Base-by-base conservation (phyloP, 92 coral and sea anemone genomes). In the Porites evermanni region DNA sequence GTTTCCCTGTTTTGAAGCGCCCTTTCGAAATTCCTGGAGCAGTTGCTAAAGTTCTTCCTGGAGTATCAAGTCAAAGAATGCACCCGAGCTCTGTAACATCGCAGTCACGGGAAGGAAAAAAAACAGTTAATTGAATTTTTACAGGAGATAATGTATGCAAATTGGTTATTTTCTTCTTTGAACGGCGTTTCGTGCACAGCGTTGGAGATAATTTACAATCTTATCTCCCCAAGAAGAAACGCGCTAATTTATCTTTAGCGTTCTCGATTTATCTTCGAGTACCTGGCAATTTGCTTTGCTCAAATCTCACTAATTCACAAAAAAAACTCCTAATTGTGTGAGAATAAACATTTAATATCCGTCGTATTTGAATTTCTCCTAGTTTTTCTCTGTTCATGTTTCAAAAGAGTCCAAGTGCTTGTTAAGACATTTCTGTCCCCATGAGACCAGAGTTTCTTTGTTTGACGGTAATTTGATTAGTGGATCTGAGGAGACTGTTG, bases 61-160 rank as follows among this genome's bases (percentile, higher is more conserved):
- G 10, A 6, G 8, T 53, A 17, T 54, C 9, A 69, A 9, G 21
- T 54, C 10, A 6, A 26, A 70, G 53, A 29, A 67, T 12, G 52
- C 52, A 56, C 13, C 56, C 32, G 65, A 9, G 54, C 26, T 70
- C 9, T 70, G 63, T 29, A 80, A 24, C 23, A 47, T 52, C 58
- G n/a, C 17, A 58, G 12, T 29, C 64, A 67, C 73, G 24, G 52
- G 19, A 70, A 69, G 70, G 17, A 13, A 70, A 60, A 80, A 26
- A 26, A 83, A 74, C 73, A 47, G 63, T 85, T 89, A 85, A 89
- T 89, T 89, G 87, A 85, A 85, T 85, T 85, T 79, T 70, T 85
- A 83, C 53, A 13, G 65, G 53, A 84, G 64, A 85, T 66, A 85
- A 85, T 63, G 18, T 20, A 80, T 79, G 86, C 79, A 86, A 85